phyloP scores from a whole-genome alignment of 2,888 invertebrate species.

The Piscicola geometra region DNA sequence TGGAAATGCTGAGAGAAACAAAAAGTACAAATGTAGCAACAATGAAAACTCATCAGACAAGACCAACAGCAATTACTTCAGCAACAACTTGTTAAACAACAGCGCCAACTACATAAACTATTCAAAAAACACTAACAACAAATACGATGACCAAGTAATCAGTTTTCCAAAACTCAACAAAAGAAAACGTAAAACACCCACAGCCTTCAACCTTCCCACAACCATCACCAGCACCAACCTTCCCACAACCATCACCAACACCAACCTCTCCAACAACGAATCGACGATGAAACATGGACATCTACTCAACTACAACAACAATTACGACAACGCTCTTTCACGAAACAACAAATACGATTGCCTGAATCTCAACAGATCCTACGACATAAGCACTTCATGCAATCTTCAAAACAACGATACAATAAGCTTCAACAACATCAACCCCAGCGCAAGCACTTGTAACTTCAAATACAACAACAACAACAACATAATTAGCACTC shows the following conservation, averaged over 20 bases:
- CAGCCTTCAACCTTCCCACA: background rate
- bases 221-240: background rate
- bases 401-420: no score
- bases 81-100: background rate
- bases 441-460: background rate
- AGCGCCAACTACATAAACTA: background rate
- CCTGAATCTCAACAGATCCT: background rate
- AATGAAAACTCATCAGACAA: background rate
- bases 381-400: no score
- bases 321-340: background rate
- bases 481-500: background rate
- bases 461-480: background rate
- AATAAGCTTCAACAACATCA: background rate
- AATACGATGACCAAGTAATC: background rate
- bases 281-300: no score
- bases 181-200: background rate
- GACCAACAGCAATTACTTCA: background rate
- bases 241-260: slow-evolving; percentile 6
- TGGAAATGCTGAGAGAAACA: background rate
- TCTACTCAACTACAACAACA: background rate
- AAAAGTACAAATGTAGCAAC: background rate
- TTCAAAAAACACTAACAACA: background rate
- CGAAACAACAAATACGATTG: background rate
- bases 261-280: slow-evolving; percentile 13
- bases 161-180: background rate